Conservation (phyloP, 2,888 invertebrate species). For the Ichneumoninae sp. region DNA sequence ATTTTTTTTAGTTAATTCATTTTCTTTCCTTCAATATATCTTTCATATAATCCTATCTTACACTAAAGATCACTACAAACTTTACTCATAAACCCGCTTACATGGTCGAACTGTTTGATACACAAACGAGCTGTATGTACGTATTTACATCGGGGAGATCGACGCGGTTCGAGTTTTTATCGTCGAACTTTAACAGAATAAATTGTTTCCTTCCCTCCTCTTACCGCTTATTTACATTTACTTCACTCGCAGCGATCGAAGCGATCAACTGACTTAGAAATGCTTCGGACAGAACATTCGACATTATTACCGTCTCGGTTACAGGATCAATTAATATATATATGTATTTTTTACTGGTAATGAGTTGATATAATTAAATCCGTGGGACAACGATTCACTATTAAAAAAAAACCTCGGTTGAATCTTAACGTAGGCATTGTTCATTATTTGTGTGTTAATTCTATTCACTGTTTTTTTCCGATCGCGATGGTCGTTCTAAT, state of each 20-base stretch:
- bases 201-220: not conserved
- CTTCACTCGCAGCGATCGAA: constrained; percentile 13
- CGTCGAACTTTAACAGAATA: constrained; percentile 28
- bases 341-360: not conserved
- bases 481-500: constrained; percentile 38
- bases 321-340: not conserved
- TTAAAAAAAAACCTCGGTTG: constrained; percentile 12
- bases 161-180: constrained; percentile 12
- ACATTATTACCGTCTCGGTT: not conserved
- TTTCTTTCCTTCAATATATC: constrained; percentile 34
- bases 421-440: constrained; percentile 29
- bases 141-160: constrained; percentile 60
- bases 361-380: constrained; percentile 14
- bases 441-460: not conserved
- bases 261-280: constrained; percentile 43
- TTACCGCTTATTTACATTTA: constrained; percentile 55
- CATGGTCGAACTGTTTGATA: constrained; percentile 49
- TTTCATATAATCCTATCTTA: constrained; percentile 52
- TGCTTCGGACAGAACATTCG: constrained; percentile 35
- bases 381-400: not conserved
- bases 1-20: constrained; percentile 6
- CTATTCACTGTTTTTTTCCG: not conserved
- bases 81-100: constrained; percentile 32
- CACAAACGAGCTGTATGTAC: constrained; percentile 46
- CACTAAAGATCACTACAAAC: constrained; percentile 55